Conservation (phyloP, 2,797 vertebrate species). For the Sparus aurata region DNA sequence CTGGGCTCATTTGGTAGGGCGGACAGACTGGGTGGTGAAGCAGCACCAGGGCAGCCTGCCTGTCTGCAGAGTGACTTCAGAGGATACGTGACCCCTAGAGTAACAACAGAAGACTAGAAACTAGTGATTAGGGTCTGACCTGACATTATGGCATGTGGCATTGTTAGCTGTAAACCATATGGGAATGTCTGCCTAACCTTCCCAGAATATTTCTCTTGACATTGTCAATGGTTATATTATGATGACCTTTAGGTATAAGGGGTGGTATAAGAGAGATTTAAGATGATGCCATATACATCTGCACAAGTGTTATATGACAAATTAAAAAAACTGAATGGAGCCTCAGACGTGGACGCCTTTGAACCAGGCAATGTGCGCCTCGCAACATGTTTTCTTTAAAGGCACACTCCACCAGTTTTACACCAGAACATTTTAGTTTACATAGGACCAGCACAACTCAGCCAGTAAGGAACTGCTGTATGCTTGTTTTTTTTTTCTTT, state of each 20-base stretch:
- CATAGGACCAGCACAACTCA: background rate
- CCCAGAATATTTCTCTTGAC: background rate
- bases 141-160: background rate
- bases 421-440: background rate
- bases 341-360: background rate
- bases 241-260: background rate
- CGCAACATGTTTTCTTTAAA: background rate
- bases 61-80: no score
- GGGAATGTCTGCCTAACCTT: constrained; percentile 23
- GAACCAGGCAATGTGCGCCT: background rate
- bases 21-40: no score
- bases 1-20: no score
- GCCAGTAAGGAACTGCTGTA: no score
- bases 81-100: no score
- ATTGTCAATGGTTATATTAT: constrained; percentile 15
- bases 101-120: no score
- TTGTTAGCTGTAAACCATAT: constrained; percentile 16
- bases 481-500: background rate
- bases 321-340: background rate
- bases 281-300: background rate
- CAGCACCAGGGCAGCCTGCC: no score
- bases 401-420: no score
- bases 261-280: background rate
- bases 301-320: background rate
- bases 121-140: no score